Percentiles rank a stretch among this genome's conserved stretches.
Evolutionary conservation across 1,140 invertebrate species (phyloP).

Genomic region (Drosophila insularis): DNA sequence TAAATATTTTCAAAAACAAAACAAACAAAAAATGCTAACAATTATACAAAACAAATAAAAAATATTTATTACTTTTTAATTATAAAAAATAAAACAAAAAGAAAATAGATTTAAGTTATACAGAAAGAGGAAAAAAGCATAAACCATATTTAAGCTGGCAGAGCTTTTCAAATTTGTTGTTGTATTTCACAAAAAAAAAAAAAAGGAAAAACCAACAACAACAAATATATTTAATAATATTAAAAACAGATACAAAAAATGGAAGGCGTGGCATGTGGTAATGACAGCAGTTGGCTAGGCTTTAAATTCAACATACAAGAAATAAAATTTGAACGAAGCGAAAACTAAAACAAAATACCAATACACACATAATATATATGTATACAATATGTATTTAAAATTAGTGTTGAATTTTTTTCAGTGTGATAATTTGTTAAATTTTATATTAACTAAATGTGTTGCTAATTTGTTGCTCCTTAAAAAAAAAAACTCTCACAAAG

Average conservation of each 20-base stretch:
- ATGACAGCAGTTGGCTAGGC: slow-evolving; percentile 64
- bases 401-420: slow-evolving; percentile 80
- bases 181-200: slow-evolving; percentile 35
- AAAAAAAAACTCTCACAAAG: slow-evolving; percentile 1
- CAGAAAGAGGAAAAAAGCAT: slow-evolving; percentile 37
- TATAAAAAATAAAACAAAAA: slow-evolving; percentile 9
- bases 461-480: slow-evolving; percentile 60
- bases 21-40: slow-evolving; percentile 37
- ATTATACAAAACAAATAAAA: slow-evolving; percentile 33
- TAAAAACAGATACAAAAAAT: slow-evolving; percentile 32
- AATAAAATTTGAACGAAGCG: slow-evolving; percentile 43
- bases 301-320: slow-evolving; percentile 58
- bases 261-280: slow-evolving; percentile 27
- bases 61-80: slow-evolving; percentile 60
- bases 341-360: slow-evolving; percentile 42
- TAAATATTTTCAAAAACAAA: slow-evolving; percentile 69
- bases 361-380: slow-evolving; percentile 30
- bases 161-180: slow-evolving; percentile 70
- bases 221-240: slow-evolving; percentile 44
- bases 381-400: slow-evolving; percentile 60
- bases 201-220: slow-evolving; percentile 27
- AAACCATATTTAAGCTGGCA: slow-evolving; percentile 38
- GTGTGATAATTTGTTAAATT: slow-evolving; percentile 80
- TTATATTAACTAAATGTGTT: slow-evolving; percentile 66
- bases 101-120: slow-evolving; percentile 55